Evolutionary conservation across 2,797 vertebrate species (phyloP), one percentile per base, ranked within the genome.

Genomic region (Periparus ater): DNA sequence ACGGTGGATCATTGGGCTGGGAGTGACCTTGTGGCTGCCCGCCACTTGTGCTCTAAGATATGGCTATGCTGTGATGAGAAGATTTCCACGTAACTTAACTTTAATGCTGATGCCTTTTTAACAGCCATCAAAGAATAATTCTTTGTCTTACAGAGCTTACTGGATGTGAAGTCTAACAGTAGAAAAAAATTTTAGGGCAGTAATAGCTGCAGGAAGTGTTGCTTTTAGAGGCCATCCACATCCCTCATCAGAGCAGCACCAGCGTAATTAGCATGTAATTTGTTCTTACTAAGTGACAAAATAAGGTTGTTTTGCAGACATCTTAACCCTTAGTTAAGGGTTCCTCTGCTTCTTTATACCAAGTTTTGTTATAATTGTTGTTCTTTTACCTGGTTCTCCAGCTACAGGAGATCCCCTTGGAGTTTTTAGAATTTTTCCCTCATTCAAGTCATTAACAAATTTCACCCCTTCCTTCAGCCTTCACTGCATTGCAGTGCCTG

Each of bases 171-270:
- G n/a, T 84, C 30, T 77, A 93, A 76, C 19, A 75, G 53, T 74
- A 85, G 29, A 19, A 34, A 63, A 25, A 63, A 94, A 89, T 36
- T 47, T 79, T 75, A 70, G 45, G 76, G 55, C 42, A 47, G 6
- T 89, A 70, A 82, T 74, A 42, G 44, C 68, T 95, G 71, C 53
- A 88, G 61, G 50, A 55, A 63, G 11, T 62, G 18, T 76, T 90
- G 40, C 50, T 85, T 95, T 91, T 86, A 70, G 44, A 93, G 83
- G 42, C 47, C 70, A 22, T 95, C 77, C 67, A 9, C 92, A 47
- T 86, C 67, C 58, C 42, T 91, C 25, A 66, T 85, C 79, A 88
- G 57, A 89, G 53, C 72, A 83, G 70, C 9, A 26, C 68, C 71
- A 80, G 50, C 1, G 0, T 60, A 62, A 79, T 58, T 79, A 77